Evolutionary conservation across 2,888 invertebrate species (phyloP), one percentile per base, ranked within the genome.

Genomic region (Caenorhabditis doughertyi): DNA sequence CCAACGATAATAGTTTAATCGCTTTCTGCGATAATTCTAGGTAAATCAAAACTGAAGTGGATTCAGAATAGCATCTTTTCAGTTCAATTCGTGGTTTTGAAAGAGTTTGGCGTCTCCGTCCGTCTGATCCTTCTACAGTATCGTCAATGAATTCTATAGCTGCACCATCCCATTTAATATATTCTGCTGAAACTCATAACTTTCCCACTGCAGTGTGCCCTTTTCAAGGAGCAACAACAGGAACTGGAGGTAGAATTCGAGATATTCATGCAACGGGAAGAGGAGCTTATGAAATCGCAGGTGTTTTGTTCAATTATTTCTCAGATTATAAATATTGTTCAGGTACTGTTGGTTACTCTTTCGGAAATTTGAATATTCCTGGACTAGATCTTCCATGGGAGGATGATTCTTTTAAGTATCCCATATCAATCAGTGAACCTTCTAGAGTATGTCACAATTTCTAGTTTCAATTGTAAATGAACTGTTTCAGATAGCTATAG

Each of bases 121-220:
- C 97, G 0, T 92, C 92, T 1, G 93, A 94, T 79, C 94, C 97
- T 0, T 94, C 95, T 1, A 93, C 93, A 83, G 94, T 96, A 1
- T 94, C 95, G 70, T 92, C 94, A 72, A 93, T 95, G 68, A 86
- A 90, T 56, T 89, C 93, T 55, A 93, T 94, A 55, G 91, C 93
- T 13, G 93, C 94, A 13, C 79, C 95, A 18, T 95, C 96, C 0
- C 96, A 98, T 92, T 94, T 98, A 47, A 96, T 97, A 90, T 98
- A 98, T 92, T 98, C 98, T 0, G 98, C 98, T 0, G 98, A 99
- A 93, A 99, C 98, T 0, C 98, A 99, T 93, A 98, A 98, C 92
- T 98, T 98, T 94, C 97, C 97, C 0, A 97, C 97, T 0, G 97
- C 86, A 11, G 87, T 88, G 0, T 87, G 86, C 44, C 85, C 87